Evolutionary conservation across 2,113 vertebrate species (phyloP), one percentile per base, ranked within the genome.

Genomic region (Psettodes erumei): DNA sequence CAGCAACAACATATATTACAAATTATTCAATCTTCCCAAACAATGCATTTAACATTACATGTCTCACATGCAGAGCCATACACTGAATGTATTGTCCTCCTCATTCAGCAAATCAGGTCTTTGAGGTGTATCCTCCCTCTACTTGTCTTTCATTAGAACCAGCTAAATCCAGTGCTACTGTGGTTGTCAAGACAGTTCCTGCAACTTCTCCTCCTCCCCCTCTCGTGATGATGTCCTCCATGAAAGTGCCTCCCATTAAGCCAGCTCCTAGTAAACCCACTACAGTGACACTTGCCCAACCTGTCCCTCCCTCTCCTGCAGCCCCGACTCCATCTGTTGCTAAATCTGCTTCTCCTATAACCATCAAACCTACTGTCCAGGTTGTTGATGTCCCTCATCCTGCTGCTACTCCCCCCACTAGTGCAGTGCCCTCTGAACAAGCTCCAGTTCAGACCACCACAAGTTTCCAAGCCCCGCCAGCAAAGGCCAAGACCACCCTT

Each of bases 401-500:
- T 28, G 56, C 64, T 32, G 68, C 72, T 18, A 25, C 56, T 27
- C 37, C 21, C 2, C 59, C 84, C 0, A 11, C 72, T 8, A 86
- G 8, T 21, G 15, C 65, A n/a, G 32, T 70, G 19, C 27, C 75
- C 0, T 3, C 70, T 9, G 47, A 75, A 54, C 48, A 25, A 54
- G 42, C 63, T 55, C 30, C 89, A 0, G 64, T 7, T 64, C 86
- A 75, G 45, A 69, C 64, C 16, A n/a, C 77, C 8, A 38, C 77
- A 5, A 16, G 65, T 12, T 53, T 66, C 16, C 75, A 86, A 62
- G 8, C 70, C 45, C 50, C 87, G 1, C 38, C 77, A 25, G 60
- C 84, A 27, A 94, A 94, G 88, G 89, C 93, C 50, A 95, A 94
- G 77, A 90, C 86, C 77, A 93, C 92, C 11, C 76, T 95, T 4